A percentile compares a stretch with the other conserved stretches of the same genome.
Evolutionary conservation across 2,797 vertebrate genomes (phyloP).

Genomic region (Danio aesculapii): DNA sequence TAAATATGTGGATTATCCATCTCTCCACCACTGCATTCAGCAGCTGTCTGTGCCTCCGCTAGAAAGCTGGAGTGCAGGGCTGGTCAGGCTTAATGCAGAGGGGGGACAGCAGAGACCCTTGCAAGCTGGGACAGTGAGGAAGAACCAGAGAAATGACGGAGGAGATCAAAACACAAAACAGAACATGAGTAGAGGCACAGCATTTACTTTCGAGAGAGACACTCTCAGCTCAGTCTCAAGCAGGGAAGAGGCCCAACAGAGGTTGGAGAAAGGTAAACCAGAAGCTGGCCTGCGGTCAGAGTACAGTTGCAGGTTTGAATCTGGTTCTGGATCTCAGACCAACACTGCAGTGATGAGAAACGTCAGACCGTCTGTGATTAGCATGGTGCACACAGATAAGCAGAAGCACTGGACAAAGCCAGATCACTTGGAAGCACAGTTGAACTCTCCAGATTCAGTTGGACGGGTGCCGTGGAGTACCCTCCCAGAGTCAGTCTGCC

Average conservation of each 20-base stretch:
- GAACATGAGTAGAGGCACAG: conserved; percentile 24
- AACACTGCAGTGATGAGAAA: neutral
- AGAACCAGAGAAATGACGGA: conserved; percentile 27
- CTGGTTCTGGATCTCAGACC: conserved; percentile 25
- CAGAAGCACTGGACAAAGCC: conserved; percentile 26
- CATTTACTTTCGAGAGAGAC: conserved; percentile 38
- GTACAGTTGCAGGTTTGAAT: conserved; percentile 18
- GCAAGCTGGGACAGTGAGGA: conserved; percentile 26
- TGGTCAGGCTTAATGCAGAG: conserved; percentile 46
- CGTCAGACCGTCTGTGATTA: conserved; percentile 55
- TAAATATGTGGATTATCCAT: conserved; percentile 70
- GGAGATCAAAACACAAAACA: conserved; percentile 24
- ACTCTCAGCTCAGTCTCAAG: conserved; percentile 16
- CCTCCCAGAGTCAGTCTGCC: conserved; percentile 53
- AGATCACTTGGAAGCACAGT: conserved; percentile 11
- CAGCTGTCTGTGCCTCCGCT: conserved; percentile 68
- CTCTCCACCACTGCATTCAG: conserved; percentile 70
- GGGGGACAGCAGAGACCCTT: conserved; percentile 6
- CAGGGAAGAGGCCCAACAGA: conserved; percentile 2
- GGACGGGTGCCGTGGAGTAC: conserved; percentile 22
- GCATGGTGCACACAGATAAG: conserved; percentile 47
- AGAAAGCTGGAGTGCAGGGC: conserved; percentile 66
- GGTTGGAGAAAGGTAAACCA: neutral
- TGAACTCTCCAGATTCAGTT: conserved; percentile 23
- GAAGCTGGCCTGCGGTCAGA: conserved; percentile 25